These are phyloP conservation scores for Nesidiocoris tenuis DNA, from an alignment of 2,888 invertebrate species.

Conservation along the genomic window DNA sequence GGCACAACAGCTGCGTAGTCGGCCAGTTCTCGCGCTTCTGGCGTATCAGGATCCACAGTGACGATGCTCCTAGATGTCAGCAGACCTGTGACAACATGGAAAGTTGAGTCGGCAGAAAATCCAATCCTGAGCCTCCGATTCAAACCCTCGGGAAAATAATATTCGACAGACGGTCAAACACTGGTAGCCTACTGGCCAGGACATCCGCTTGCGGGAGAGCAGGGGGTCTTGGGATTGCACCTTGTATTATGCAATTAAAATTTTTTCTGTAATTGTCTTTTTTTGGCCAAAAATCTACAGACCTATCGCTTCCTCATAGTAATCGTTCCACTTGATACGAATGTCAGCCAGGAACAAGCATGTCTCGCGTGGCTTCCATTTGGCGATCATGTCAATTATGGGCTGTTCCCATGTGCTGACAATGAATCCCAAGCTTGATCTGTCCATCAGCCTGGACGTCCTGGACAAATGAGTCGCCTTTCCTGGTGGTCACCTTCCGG, in stretches of 20 bases:
- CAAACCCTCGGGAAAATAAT: too few relatives aligned
- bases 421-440: conserved; percentile 62
- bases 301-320: too few relatives aligned
- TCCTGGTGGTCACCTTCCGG: conserved; percentile 2
- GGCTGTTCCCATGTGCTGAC: conserved; percentile 70
- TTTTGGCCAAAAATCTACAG: too few relatives aligned
- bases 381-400: conserved; percentile 65
- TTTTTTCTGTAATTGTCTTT: too few relatives aligned
- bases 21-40: conserved; percentile 62
- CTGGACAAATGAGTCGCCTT: conserved; percentile 56
- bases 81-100: conserved; percentile 59
- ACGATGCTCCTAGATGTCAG: conserved; percentile 62
- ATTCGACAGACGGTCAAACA: too few relatives aligned
- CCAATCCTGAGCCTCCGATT: too few relatives aligned
- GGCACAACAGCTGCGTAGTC: conserved; percentile 57
- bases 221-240: too few relatives aligned
- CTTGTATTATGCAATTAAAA: too few relatives aligned
- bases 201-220: too few relatives aligned
- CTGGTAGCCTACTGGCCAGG: too few relatives aligned
- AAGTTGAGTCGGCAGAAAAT: too few relatives aligned
- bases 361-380: conserved; percentile 69
- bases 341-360: conserved; percentile 69
- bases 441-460: conserved; percentile 67
- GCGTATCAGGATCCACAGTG: conserved; percentile 71
- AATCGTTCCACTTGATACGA: conserved; percentile 58